Percentiles rank a stretch among this genome's conserved stretches.
phyloP scores from a whole-genome alignment of 1,140 invertebrate genomes.

The Dysdera silvatica region DNA sequence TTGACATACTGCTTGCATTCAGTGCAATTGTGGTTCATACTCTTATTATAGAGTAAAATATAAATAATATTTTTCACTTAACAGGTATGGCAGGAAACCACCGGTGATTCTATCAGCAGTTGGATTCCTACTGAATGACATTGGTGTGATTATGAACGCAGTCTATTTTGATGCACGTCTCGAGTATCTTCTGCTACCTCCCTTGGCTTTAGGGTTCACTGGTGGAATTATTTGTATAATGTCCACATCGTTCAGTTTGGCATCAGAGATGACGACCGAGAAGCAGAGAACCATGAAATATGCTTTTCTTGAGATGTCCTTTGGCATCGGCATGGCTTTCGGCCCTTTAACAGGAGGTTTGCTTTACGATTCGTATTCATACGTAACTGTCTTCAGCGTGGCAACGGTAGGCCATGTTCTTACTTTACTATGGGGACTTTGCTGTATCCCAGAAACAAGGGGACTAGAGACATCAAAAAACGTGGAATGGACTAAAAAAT shows the following conservation, averaged over 20 bases:
- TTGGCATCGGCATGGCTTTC: not conserved
- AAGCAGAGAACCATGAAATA: not conserved
- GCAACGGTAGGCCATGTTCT: not conserved
- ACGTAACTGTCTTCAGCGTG: not conserved
- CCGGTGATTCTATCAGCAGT: slow-evolving; percentile 71
- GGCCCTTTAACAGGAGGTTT: not conserved
- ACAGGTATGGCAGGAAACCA: slow-evolving; percentile 66
- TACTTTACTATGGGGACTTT: not conserved
- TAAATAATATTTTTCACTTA: too few relatives aligned
- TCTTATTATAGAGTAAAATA: too few relatives aligned
- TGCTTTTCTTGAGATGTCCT: not conserved
- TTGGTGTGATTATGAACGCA: not conserved
- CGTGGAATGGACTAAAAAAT: not conserved
- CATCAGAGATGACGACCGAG: not conserved
- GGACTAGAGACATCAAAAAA: not conserved
- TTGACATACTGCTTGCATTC: too few relatives aligned
- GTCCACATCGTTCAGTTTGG: not conserved
- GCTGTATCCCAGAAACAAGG: not conserved
- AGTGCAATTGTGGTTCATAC: too few relatives aligned
- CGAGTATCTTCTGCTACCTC: not conserved
- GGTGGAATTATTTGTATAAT: not conserved
- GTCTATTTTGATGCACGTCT: not conserved
- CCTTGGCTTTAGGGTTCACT: not conserved
- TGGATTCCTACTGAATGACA: slow-evolving; percentile 60
- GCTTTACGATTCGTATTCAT: not conserved